phyloP scores from a whole-genome alignment of 2,888 invertebrate genomes.

The Callyntrura sp. region DNA sequence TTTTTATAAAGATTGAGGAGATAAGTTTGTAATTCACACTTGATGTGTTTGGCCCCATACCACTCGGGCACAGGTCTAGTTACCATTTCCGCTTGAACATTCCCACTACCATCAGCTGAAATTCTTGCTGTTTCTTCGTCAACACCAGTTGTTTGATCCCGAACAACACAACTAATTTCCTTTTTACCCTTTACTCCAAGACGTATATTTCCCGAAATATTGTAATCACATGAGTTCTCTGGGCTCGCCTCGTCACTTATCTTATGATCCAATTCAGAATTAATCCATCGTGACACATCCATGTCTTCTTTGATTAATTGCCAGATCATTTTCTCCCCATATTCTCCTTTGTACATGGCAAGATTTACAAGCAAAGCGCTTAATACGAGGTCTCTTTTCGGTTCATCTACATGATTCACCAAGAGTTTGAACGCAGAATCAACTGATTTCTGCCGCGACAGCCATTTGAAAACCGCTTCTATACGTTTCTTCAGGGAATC shows the following conservation, averaged over 20 bases:
- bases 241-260: background rate
- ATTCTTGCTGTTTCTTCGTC: background rate
- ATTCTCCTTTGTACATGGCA: slow-evolving; percentile 84
- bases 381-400: slow-evolving; percentile 82
- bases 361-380: slow-evolving; percentile 82
- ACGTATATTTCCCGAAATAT: background rate
- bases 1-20: slow-evolving; percentile 89
- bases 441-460: slow-evolving; percentile 89
- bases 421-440: slow-evolving; percentile 87
- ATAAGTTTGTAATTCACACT: slow-evolving; percentile 88
- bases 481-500: slow-evolving; percentile 89
- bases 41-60: slow-evolving; percentile 89
- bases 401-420: slow-evolving; percentile 20
- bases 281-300: slow-evolving; percentile 62
- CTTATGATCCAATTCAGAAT: slow-evolving; percentile 80
- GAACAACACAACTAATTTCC: background rate
- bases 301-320: background rate
- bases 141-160: background rate
- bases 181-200: background rate
- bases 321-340: slow-evolving; percentile 79
- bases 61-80: slow-evolving; percentile 87
- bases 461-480: slow-evolving; percentile 91
- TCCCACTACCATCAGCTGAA: background rate
- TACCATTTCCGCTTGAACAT: background rate
- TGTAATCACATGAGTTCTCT: background rate